Base-by-base conservation (phyloP, 2,797 vertebrate species). In the Manis pentadactyla region DNA sequence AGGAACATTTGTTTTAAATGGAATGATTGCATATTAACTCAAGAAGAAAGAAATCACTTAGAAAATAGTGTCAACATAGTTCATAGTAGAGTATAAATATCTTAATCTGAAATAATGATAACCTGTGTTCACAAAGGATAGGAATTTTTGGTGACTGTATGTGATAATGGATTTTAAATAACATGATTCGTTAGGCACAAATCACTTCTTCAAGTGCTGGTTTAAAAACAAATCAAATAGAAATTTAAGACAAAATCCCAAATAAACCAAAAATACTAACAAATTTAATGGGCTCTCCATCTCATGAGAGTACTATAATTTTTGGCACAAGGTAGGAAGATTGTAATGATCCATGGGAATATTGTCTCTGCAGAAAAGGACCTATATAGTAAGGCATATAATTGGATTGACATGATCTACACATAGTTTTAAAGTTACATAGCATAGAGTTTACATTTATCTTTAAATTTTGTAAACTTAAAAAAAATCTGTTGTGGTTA, bases 381-480 rank as follows among this genome's bases (percentile, higher is more conserved):
- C 74, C 74, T 92, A 27, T 92, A 39, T 11, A 3, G 87, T 81
- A 15, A 77, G 25, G 42, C 49, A 75, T 25, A 69, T n/a, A 66
- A 81, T 74, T 61, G 49, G 59, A 57, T 96, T 92, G 66, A 71
- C 55, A 74, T 12, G 75, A 63, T 92, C 4, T 75, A 86, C 57
- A 93, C 37, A 75, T 66, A 96, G 93, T 96, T 94, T 95, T 93
- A 95, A 94, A 87, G 51, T 37, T 84, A 69, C 71, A 84, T 86
- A 97, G 87, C 39, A 21, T n/a, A 57, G 55, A 42, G 51, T 95
- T 94, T 46, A 46, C 10, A 46, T 46, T 46, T 95, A 89, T 66
- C 64, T 97, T 96, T 87, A 96, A 68, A 96, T 97, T 95, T 96
- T 94, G 91, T 75, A 64, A 94, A 61, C 13, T 79, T 85, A 69